Evolutionary conservation across 2,888 invertebrate species (phyloP).

Genomic region (Agonopterix heracliana): DNA sequence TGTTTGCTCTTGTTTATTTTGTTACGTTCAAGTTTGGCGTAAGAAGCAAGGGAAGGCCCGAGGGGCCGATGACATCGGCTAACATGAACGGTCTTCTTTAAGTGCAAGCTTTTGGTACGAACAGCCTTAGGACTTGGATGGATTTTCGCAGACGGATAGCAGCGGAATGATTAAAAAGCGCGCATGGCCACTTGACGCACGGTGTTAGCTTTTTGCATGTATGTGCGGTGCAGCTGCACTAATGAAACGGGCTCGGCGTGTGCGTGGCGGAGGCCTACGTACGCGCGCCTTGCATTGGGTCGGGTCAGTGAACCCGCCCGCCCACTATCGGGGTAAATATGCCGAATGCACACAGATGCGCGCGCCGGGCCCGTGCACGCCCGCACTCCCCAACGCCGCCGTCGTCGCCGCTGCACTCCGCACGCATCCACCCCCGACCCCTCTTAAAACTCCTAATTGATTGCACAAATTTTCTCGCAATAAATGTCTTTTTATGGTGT

Average conservation of each 20-base stretch:
- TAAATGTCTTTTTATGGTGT: conserved; percentile 75
- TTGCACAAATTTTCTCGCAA: conserved; percentile 75
- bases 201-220: conserved; percentile 63
- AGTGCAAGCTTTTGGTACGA: neutral
- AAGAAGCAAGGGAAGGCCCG: neutral
- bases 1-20: conserved; percentile 4
- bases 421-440: conserved; percentile 55
- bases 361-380: conserved; percentile 52
- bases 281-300: conserved; percentile 73
- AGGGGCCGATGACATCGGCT: conserved; percentile 1
- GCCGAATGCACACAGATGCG: conserved; percentile 76
- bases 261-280: conserved; percentile 63
- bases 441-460: conserved; percentile 75
- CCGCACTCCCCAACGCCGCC: conserved; percentile 28
- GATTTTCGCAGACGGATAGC: conserved; percentile 20
- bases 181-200: conserved; percentile 67
- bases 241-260: conserved; percentile 61
- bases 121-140: neutral
- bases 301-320: conserved; percentile 73
- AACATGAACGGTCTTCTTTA: neutral
- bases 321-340: conserved; percentile 75
- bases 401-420: conserved; percentile 57
- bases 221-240: conserved; percentile 54
- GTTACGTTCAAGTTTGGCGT: neutral
- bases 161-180: conserved; percentile 48